Evolutionary conservation across 2,888 invertebrate species (phyloP).

Genomic region (Diarsia brunnea): DNA sequence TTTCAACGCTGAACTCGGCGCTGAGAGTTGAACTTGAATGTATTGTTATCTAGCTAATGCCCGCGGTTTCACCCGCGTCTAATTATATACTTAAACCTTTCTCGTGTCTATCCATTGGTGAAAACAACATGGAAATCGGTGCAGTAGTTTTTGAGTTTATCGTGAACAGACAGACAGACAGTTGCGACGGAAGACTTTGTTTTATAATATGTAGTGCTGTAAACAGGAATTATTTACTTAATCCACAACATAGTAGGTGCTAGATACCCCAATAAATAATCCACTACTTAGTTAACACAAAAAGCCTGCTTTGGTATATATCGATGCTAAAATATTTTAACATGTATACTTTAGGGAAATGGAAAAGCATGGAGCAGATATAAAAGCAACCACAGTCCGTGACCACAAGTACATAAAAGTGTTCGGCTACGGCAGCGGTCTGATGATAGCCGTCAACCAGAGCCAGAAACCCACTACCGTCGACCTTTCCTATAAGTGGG

Average conservation of each 20-base stretch:
- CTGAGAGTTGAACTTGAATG: too few species aligned
- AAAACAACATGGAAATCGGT: too few species aligned
- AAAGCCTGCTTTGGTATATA: background rate
- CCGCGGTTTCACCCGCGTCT: too few species aligned
- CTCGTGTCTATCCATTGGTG: too few species aligned
- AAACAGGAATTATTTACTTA: background rate
- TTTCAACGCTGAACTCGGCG: too few species aligned
- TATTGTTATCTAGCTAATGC: too few species aligned
- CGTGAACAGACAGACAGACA: too few species aligned
- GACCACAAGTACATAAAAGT: conserved; percentile 39
- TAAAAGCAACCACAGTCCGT: background rate
- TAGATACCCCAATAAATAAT: background rate
- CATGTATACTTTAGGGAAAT: conserved; percentile 49
- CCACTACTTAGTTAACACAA: background rate
- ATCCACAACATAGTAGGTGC: background rate
- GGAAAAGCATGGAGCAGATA: conserved; percentile 55
- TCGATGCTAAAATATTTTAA: background rate
- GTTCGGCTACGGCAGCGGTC: conserved; percentile 69
- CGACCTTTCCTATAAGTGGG: conserved; percentile 84
- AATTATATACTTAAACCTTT: too few species aligned
- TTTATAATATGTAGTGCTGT: background rate
- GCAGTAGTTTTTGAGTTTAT: too few species aligned
- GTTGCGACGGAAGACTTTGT: too few species aligned
- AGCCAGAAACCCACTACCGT: conserved; percentile 66
- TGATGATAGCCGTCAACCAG: conserved; percentile 79